These are phyloP conservation scores for Sorex fumeus DNA, from an alignment of 2,113 vertebrate species.

Conservation along the genomic window DNA sequence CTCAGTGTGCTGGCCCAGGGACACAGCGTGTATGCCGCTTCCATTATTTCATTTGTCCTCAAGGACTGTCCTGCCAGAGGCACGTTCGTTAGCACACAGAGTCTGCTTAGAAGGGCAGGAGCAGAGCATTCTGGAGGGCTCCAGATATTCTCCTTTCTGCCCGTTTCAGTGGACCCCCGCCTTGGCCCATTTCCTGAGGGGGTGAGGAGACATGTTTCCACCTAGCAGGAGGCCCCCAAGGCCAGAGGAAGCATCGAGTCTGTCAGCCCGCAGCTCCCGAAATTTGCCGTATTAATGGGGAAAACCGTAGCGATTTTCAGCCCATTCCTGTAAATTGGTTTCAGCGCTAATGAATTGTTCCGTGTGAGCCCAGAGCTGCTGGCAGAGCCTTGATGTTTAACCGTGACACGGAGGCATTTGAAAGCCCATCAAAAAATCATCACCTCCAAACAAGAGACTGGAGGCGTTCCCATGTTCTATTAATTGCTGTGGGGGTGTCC, in stretches of 20 bases:
- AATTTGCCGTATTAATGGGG: slow-evolving; percentile 65
- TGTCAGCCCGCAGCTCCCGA: slow-evolving; percentile 34
- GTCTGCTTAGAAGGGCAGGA: too few relatives aligned
- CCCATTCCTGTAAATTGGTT: slow-evolving; percentile 70
- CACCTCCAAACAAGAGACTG: slow-evolving; percentile 71
- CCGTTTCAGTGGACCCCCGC: not conserved
- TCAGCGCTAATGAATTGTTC: slow-evolving; percentile 76
- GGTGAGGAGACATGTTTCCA: not conserved
- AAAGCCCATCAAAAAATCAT: slow-evolving; percentile 70
- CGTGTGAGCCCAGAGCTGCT: slow-evolving; percentile 32
- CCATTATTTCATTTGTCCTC: slow-evolving; percentile 43
- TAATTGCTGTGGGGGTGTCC: slow-evolving; percentile 61
- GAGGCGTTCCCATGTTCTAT: slow-evolving; percentile 57
- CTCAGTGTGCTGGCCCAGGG: too few relatives aligned
- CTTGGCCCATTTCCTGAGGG: not conserved
- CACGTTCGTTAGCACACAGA: not conserved
- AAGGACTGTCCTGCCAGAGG: slow-evolving; percentile 19
- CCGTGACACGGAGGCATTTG: slow-evolving; percentile 6
- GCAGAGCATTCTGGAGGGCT: slow-evolving; percentile 1
- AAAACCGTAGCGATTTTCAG: slow-evolving; percentile 56
- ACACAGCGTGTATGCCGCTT: not conserved
- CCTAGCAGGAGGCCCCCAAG: slow-evolving; percentile 16
- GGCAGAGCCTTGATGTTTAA: slow-evolving; percentile 22
- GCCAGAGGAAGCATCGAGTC: slow-evolving; percentile 1
- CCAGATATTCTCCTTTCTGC: not conserved